phyloP scores from a whole-genome alignment of 2,797 vertebrate genomes.

The Parambassis ranga region DNA sequence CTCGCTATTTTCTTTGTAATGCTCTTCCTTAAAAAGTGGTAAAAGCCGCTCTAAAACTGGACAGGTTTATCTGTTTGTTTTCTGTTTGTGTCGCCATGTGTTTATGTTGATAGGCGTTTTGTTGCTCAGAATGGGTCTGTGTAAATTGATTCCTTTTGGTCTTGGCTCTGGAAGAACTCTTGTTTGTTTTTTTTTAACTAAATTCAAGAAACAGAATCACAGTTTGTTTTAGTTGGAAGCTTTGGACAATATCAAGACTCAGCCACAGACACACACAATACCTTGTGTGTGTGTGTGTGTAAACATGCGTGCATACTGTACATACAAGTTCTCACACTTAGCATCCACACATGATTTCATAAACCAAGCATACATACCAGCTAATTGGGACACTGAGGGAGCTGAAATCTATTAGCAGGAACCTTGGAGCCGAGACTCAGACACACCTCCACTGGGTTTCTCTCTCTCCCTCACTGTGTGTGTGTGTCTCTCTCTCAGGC shows the following conservation, averaged over 20 bases:
- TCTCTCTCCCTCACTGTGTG: conserved; percentile 22
- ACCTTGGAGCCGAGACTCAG: conserved; percentile 69
- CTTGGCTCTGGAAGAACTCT: background rate
- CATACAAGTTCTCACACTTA: conserved; percentile 40
- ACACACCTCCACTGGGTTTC: conserved; percentile 71
- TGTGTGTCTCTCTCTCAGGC: conserved; percentile 56
- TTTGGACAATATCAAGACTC: background rate
- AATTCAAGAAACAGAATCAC: background rate
- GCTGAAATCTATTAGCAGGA: conserved; percentile 82
- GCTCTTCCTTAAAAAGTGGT: conserved; percentile 74
- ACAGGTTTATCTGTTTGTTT: conserved; percentile 76
- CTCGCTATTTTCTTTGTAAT: conserved; percentile 80
- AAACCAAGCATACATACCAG: conserved; percentile 59
- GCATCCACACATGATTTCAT: conserved; percentile 64
- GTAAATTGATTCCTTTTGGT: conserved; percentile 34
- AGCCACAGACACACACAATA: background rate
- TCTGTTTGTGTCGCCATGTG: conserved; percentile 57
- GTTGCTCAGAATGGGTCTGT: conserved; percentile 2
- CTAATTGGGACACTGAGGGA: conserved; percentile 80
- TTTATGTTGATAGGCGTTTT: conserved; percentile 37
- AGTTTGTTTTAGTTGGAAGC: conserved; percentile 13
- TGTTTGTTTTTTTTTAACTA: background rate
- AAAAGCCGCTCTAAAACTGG: conserved; percentile 69
- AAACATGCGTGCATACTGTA: background rate
- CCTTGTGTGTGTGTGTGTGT: background rate